Percentiles rank a stretch among this genome's conserved stretches.
Conservation (phyloP, 2,888 invertebrate genomes). For the Sericinus montela region DNA sequence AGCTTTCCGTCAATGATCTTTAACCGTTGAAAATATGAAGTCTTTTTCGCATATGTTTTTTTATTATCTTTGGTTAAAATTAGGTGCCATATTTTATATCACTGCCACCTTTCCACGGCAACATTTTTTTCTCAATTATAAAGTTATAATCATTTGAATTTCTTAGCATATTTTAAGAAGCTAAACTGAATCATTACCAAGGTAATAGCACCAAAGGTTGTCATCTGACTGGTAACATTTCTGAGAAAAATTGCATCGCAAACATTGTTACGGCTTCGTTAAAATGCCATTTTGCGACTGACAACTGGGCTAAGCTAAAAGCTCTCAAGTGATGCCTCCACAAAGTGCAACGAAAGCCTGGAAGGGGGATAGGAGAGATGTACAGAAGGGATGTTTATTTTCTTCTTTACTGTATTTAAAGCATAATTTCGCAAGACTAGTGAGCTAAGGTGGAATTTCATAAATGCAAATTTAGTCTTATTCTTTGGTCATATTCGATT, state of each 20-base stretch:
- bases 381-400: conserved; percentile 21
- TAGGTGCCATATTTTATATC: too few relatives aligned
- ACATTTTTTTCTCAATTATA: too few relatives aligned
- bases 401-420: conserved; percentile 24
- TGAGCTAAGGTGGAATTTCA: conserved; percentile 15
- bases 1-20: too few relatives aligned
- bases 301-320: conserved; percentile 21
- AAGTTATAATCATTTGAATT: too few relatives aligned
- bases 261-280: conserved; percentile 21
- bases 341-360: conserved; percentile 21
- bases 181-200: conserved; percentile 5
- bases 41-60: too few relatives aligned
- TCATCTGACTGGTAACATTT: conserved; percentile 9
- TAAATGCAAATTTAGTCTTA: not conserved
- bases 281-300: conserved; percentile 19
- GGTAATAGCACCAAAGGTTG: conserved; percentile 1
- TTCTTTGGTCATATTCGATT: not conserved
- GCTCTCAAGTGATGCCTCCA: conserved; percentile 19
- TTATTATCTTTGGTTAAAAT: too few relatives aligned
- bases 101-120: too few relatives aligned
- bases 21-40: too few relatives aligned
- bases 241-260: conserved; percentile 18
- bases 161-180: too few relatives aligned
- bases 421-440: conserved; percentile 15
- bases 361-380: conserved; percentile 17